Evolutionary conservation across 2,113 vertebrate genomes (phyloP).

Genomic region (Aegotheles bennettii): DNA sequence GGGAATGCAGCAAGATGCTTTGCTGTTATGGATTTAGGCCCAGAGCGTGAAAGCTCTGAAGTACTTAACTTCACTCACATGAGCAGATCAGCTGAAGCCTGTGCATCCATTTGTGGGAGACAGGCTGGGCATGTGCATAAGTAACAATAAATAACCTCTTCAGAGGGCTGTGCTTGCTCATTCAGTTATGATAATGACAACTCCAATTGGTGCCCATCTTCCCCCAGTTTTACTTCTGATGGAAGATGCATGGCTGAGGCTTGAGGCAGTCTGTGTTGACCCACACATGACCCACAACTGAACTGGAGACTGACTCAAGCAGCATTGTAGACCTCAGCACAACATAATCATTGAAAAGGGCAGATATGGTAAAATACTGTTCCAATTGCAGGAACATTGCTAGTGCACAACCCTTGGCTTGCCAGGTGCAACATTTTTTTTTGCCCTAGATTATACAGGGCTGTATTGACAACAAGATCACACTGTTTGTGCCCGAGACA

Average conservation of each 20-base stretch:
- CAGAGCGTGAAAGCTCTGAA: background rate
- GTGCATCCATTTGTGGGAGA: background rate
- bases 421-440: background rate
- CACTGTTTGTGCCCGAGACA: background rate
- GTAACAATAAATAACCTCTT: background rate
- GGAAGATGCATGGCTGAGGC: background rate
- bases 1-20: background rate
- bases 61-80: background rate
- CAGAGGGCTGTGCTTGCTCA: background rate
- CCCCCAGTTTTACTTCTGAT: background rate
- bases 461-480: background rate
- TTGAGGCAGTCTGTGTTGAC: background rate
- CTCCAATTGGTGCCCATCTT: background rate
- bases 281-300: background rate
- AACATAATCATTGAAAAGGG: background rate
- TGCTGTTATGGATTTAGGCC: background rate
- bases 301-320: background rate
- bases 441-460: fast-evolving
- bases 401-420: background rate
- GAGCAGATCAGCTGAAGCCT: background rate
- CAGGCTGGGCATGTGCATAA: background rate
- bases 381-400: background rate
- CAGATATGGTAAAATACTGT: background rate
- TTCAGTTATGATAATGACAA: background rate
- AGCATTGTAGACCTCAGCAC: background rate